These are phyloP conservation scores for Acipenser oxyrinchus DNA, from an alignment of 2,797 vertebrate genomes.

Conservation along the genomic window DNA sequence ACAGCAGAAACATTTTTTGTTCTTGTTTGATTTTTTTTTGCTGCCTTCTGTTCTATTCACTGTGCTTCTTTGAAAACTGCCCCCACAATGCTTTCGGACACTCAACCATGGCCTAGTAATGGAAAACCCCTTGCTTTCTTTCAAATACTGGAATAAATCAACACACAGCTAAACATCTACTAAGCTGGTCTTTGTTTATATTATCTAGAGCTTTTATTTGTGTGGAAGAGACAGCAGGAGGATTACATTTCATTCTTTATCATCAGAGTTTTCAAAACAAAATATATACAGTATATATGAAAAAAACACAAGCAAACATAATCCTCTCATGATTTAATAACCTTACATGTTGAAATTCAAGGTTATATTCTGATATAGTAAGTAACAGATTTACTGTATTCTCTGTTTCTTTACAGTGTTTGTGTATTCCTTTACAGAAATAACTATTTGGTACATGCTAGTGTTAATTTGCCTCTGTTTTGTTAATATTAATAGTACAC, in stretches of 20 bases:
- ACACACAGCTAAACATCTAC: background rate
- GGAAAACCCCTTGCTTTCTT: background rate
- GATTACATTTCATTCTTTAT: background rate
- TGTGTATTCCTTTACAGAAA: constrained; percentile 1
- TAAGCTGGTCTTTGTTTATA: background rate
- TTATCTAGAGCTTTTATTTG: background rate
- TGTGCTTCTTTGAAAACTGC: constrained; percentile 1
- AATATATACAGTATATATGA: too few species aligned
- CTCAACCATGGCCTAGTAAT: background rate
- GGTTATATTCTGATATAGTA: background rate
- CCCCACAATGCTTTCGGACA: background rate
- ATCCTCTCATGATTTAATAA: background rate
- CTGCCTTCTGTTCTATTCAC: background rate
- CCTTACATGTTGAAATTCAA: background rate
- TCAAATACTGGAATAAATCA: background rate
- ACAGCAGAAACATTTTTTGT: background rate
- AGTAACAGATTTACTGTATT: too few species aligned
- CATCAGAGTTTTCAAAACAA: background rate
- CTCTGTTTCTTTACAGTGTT: background rate
- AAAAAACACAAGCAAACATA: too few species aligned
- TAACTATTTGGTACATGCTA: constrained; percentile 20
- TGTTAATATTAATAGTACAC: too few species aligned
- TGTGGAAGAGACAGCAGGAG: background rate
- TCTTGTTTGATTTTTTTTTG: background rate
- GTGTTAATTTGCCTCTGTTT: too few species aligned